phyloP scores from a whole-genome alignment of 2,888 invertebrate species.

The Orchesella flavescens region DNA sequence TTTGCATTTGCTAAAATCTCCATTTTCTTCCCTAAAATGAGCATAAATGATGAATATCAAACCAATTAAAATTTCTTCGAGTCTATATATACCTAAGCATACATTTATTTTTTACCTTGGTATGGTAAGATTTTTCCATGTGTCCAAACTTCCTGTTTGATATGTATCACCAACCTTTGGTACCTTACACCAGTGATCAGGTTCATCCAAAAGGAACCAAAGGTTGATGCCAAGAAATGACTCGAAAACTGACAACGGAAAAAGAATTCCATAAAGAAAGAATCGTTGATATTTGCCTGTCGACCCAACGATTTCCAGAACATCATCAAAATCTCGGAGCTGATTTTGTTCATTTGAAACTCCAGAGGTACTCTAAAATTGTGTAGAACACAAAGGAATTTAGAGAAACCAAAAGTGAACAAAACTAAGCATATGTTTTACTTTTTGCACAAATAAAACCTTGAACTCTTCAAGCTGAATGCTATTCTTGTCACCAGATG shows the following conservation, averaged over 20 bases:
- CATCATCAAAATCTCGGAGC: slow-evolving; percentile 75
- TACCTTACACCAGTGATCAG: slow-evolving; percentile 79
- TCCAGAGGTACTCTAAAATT: no score
- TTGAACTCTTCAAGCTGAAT: no score
- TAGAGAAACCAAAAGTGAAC: no score
- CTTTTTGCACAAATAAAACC: no score
- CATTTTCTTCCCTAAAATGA: slow-evolving; percentile 39
- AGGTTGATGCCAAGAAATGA: slow-evolving; percentile 77
- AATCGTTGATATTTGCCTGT: slow-evolving; percentile 77
- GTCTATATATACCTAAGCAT: background rate
- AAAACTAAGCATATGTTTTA: no score
- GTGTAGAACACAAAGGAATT: no score
- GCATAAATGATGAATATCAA: background rate
- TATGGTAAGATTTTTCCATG: slow-evolving; percentile 77
- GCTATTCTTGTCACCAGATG: no score
- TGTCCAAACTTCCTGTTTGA: slow-evolving; percentile 74
- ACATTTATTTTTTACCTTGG: slow-evolving; percentile 75
- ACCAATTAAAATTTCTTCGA: background rate
- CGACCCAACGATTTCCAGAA: slow-evolving; percentile 77
- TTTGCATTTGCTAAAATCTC: slow-evolving; percentile 62
- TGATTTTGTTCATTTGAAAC: no score
- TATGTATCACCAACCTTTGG: slow-evolving; percentile 75
- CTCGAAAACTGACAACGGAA: slow-evolving; percentile 75
- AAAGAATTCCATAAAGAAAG: slow-evolving; percentile 76
- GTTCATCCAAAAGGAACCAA: slow-evolving; percentile 77